A percentile compares a stretch with the other conserved stretches of the same genome.
phyloP scores from a whole-genome alignment of 2,797 vertebrate genomes.

The Gila robusta region DNA sequence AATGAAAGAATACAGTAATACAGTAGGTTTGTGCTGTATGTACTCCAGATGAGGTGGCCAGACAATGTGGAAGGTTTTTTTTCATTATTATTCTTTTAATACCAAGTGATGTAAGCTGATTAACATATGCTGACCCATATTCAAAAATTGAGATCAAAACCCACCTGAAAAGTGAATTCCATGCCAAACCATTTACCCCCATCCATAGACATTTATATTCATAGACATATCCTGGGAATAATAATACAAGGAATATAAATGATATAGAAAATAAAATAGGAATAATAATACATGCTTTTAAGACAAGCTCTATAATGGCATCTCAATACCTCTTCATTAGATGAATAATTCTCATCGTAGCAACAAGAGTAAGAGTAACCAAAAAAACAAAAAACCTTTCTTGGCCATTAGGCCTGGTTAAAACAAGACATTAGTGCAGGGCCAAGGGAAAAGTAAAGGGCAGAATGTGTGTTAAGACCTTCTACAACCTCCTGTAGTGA shows the following conservation, averaged over 20 bases:
- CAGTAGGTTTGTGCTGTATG: neutral
- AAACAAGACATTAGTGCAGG: slow-evolving; percentile 1
- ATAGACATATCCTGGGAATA: neutral
- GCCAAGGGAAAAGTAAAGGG: slow-evolving; percentile 61
- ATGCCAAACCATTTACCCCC: neutral
- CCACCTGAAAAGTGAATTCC: neutral
- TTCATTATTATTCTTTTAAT: slow-evolving; percentile 14
- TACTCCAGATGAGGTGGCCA: neutral
- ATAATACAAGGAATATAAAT: neutral
- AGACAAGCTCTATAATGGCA: neutral
- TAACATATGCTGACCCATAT: slow-evolving; percentile 46
- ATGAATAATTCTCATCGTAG: neutral
- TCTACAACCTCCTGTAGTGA: slow-evolving; percentile 58
- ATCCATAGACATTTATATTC: slow-evolving; percentile 5
- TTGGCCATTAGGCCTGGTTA: slow-evolving; percentile 13
- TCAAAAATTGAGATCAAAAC: slow-evolving; percentile 32
- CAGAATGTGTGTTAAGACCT: slow-evolving; percentile 68
- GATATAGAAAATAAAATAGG: neutral
- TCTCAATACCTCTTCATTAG: neutral
- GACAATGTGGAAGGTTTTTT: neutral
- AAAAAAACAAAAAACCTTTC: neutral
- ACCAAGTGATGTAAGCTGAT: slow-evolving; percentile 43
- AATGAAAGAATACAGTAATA: neutral
- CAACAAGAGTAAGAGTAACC: neutral
- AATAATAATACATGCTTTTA: neutral